Evolutionary conservation across 2,113 vertebrate species (phyloP).

Genomic region (Clinocottus analis): DNA sequence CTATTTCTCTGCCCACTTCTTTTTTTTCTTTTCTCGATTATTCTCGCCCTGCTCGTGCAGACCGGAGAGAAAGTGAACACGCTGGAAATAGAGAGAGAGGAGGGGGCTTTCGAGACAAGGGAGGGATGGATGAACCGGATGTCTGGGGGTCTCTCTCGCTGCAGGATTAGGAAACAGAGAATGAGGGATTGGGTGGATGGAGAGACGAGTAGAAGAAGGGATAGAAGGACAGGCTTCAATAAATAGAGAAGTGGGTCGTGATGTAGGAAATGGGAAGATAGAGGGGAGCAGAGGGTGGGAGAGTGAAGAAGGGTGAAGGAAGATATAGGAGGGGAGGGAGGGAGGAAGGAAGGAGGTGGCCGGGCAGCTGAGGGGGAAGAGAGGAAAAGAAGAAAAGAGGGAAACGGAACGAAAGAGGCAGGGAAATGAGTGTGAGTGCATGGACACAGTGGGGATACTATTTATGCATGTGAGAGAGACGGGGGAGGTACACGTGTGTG

Average conservation of each 20-base stretch:
- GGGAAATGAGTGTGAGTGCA: conserved; percentile 53
- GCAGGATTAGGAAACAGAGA: conserved; percentile 78
- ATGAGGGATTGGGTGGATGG: conserved; percentile 70
- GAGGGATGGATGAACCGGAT: conserved; percentile 71
- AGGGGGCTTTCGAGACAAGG: conserved; percentile 54
- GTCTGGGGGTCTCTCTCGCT: conserved; percentile 73
- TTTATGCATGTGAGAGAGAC: conserved; percentile 76
- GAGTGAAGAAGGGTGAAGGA: conserved; percentile 53
- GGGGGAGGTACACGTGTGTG: conserved; percentile 54
- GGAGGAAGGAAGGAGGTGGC: neutral
- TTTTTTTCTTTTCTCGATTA: neutral
- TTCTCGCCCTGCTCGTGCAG: conserved; percentile 27
- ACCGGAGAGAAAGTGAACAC: conserved; percentile 59
- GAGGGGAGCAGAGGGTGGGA: conserved; percentile 62
- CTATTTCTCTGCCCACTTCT: conserved; percentile 42
- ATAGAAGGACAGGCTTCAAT: conserved; percentile 78
- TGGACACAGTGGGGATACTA: conserved; percentile 70
- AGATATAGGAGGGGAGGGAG: conserved; percentile 42
- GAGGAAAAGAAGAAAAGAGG: conserved; percentile 73
- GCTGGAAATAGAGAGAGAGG: conserved; percentile 40
- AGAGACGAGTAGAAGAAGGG: conserved; percentile 70
- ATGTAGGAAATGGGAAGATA: conserved; percentile 75
- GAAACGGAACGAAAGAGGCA: conserved; percentile 32
- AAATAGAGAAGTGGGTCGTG: conserved; percentile 78
- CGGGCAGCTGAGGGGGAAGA: conserved; percentile 73